Evolutionary conservation across 2,797 vertebrate species (phyloP).

Genomic region (Hafferia zeledoni): DNA sequence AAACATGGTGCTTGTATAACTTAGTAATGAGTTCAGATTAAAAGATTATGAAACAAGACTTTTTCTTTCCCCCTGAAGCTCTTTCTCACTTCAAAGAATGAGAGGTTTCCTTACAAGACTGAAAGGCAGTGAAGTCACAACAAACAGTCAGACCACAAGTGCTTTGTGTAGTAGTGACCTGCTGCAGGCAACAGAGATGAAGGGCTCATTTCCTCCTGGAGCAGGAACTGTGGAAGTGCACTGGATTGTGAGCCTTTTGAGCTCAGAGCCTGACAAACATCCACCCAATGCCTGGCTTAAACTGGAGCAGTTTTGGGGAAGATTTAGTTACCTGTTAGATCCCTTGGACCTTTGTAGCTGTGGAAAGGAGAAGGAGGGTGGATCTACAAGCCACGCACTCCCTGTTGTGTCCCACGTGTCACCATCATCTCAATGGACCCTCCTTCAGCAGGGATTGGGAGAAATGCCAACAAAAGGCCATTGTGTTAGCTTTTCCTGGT

Average conservation of each 20-base stretch:
- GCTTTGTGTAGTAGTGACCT: background rate
- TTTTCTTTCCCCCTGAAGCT: background rate
- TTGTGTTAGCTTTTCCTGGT: conserved; percentile 10
- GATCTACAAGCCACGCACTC: background rate
- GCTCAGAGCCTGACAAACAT: background rate
- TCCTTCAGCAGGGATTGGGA: background rate
- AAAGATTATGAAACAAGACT: background rate
- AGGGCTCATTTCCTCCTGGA: background rate
- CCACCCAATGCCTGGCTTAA: background rate
- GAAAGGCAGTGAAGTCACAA: background rate
- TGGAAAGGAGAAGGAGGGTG: background rate
- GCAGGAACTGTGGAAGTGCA: background rate
- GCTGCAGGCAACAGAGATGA: conserved; percentile 1
- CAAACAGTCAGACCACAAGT: conserved; percentile 40
- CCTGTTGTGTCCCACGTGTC: background rate
- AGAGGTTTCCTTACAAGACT: conserved; percentile 7
- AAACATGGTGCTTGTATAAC: background rate
- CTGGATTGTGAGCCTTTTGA: background rate
- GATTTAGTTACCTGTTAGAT: background rate
- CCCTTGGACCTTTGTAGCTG: background rate
- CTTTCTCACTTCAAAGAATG: conserved; percentile 18
- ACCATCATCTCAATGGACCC: background rate
- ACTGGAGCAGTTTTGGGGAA: background rate
- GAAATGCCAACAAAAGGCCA: background rate
- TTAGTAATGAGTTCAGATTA: background rate